Evolutionary conservation across 2,888 invertebrate species (phyloP), one percentile per base, ranked within the genome.

Genomic region (Altica lythri): DNA sequence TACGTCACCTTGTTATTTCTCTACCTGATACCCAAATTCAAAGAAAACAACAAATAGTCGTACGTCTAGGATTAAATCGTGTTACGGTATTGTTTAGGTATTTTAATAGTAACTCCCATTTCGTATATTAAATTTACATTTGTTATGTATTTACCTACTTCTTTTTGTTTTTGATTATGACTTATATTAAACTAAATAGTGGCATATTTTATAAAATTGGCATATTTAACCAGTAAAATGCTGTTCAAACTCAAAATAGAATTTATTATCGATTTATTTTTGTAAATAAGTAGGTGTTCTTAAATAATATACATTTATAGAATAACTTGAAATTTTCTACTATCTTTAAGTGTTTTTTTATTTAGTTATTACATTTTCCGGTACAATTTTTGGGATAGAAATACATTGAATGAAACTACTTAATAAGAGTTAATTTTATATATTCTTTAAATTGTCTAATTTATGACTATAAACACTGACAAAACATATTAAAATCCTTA

Each of bases 11-110:
- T 62, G 53, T 65, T 52, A 58, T 62, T 57, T 25, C 54, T 57
- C 47, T 62, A 66, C 63, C 63, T 65, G 64, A 61, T 60, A 56
- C 60, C 57, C 57, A 53, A 54, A 60, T 56, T 50, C 50, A 35
- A 55, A 55, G 61, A 61, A 56, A 57, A 60, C 59, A 53, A 55
- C 47, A 54, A 54, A 50, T 38, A 53, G 46, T 53, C 58, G 61
- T 60, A 59, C 45, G 61, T 65, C 60, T 57, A 22, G 42, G 53
- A 52, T 64, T 45, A 57, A 49, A 40, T 53, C 60, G 47, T 51
- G 44, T 64, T 63, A 66, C 59, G 59, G 64, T 63, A 64, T 66
- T 64, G 66, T 66, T 66, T 64, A 55, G 62, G 55, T 60, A 58
- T 59, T 52, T 47, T 40, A 54, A 29, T 45, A 35, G 35, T 27